A percentile compares a stretch with the other conserved stretches of the same genome.
Evolutionary conservation across 1,140 invertebrate genomes (phyloP).

Genomic region (Drosophila guanche): DNA sequence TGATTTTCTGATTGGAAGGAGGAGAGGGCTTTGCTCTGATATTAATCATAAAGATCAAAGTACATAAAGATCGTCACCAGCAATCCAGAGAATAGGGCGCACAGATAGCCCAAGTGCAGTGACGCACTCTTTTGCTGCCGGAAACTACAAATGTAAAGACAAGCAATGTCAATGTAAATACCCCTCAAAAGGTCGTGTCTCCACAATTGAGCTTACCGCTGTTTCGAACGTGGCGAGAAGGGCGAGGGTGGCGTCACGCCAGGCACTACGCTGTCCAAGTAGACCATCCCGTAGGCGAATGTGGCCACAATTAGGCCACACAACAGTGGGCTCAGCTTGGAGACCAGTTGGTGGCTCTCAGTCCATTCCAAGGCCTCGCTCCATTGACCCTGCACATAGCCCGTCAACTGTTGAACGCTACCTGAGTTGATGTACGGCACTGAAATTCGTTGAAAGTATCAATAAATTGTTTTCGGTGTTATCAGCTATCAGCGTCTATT

Average conservation of each 20-base stretch:
- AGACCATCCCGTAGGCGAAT: constrained; percentile 84
- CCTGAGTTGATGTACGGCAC: constrained; percentile 57
- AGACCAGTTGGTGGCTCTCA: constrained; percentile 45
- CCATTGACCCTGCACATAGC: constrained; percentile 50
- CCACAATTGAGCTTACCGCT: constrained; percentile 44
- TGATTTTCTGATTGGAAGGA: constrained; percentile 25
- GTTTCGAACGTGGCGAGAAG: constrained; percentile 79
- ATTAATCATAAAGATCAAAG: constrained; percentile 38
- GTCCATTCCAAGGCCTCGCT: constrained; percentile 52
- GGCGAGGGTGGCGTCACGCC: constrained; percentile 84
- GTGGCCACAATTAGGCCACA: constrained; percentile 65
- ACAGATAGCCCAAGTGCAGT: constrained; percentile 63
- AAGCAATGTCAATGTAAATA: constrained; percentile 11
- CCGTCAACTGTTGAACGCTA: constrained; percentile 39
- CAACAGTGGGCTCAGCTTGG: constrained; percentile 59
- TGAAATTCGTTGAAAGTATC: constrained; percentile 42
- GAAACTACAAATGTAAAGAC: constrained; percentile 37
- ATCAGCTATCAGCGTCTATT: constrained; percentile 47
- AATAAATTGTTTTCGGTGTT: constrained; percentile 40
- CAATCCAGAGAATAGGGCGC: constrained; percentile 54
- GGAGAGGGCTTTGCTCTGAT: not conserved
- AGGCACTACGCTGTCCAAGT: constrained; percentile 84
- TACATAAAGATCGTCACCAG: constrained; percentile 62
- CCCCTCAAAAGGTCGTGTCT: not conserved
- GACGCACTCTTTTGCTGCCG: constrained; percentile 33